Conservation (phyloP, 1,140 invertebrate genomes). For the Polypedilum vanderplanki region DNA sequence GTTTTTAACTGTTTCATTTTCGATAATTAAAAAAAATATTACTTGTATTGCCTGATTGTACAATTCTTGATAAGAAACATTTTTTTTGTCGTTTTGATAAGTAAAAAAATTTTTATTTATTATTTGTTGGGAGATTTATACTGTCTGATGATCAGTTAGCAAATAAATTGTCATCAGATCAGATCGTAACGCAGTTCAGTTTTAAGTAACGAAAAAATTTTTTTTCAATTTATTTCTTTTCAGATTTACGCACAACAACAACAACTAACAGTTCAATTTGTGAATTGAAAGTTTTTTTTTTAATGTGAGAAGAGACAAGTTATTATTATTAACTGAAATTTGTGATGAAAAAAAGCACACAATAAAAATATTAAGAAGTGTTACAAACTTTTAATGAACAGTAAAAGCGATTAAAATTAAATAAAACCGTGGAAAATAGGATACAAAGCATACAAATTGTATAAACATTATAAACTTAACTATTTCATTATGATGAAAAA, state of each 20-base stretch:
- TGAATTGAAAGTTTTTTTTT: not conserved
- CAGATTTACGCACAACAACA: too few species aligned
- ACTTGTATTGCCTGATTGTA: not conserved
- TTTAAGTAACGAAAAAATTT: not conserved
- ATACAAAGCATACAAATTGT: not conserved
- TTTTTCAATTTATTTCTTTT: not conserved
- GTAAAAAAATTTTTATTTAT: not conserved
- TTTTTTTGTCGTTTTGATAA: constrained; percentile 10
- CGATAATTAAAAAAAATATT: constrained; percentile 11
- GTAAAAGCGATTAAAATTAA: not conserved
- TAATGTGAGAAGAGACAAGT: not conserved
- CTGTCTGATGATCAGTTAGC: constrained; percentile 5
- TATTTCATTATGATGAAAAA: not conserved
- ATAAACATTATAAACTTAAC: constrained; percentile 1
- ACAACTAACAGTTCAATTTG: not conserved
- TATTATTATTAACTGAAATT: not conserved
- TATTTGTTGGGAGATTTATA: not conserved
- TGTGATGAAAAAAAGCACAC: not conserved
- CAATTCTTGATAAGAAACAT: not conserved
- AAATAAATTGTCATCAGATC: constrained; percentile 7
- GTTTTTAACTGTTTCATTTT: constrained; percentile 14
- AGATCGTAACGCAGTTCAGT: not conserved
- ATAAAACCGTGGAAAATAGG: constrained; percentile 12
- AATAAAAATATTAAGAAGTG: not conserved
- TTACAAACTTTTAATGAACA: constrained; percentile 6